These are phyloP conservation scores for Criorhina ranunculi DNA, from an alignment of 2,888 invertebrate genomes.

Conservation along the genomic window DNA sequence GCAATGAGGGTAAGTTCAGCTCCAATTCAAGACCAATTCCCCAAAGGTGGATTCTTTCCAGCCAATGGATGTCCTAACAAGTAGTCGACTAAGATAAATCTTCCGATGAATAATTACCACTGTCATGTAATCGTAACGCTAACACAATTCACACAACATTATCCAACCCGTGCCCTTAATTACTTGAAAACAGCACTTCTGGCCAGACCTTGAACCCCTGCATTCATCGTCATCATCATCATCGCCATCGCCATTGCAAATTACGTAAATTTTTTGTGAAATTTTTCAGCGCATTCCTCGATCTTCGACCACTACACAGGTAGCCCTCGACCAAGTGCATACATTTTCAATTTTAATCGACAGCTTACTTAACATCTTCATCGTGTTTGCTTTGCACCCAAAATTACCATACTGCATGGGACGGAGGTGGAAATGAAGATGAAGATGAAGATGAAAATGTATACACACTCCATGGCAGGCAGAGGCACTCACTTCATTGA, in stretches of 20 bases:
- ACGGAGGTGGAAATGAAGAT: no score
- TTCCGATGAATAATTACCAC: conserved; percentile 22
- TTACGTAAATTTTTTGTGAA: conserved; percentile 59
- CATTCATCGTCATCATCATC: no score
- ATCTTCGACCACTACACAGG: background rate
- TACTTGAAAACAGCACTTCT: conserved; percentile 54
- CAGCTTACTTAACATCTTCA: conserved; percentile 73
- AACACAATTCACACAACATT: conserved; percentile 43
- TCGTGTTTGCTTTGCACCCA: conserved; percentile 67
- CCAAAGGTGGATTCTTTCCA: background rate
- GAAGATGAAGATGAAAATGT: conserved; percentile 32
- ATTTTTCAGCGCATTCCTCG: conserved; percentile 57
- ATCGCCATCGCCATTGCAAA: conserved; percentile 15
- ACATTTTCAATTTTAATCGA: conserved; percentile 54
- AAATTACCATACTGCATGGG: conserved; percentile 73
- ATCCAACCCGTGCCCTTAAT: conserved; percentile 62
- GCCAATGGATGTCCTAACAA: background rate
- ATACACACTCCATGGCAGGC: conserved; percentile 19
- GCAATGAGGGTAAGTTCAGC: no score
- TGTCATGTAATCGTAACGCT: conserved; percentile 27
- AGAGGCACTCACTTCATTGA: conserved; percentile 59
- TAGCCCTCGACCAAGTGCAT: background rate
- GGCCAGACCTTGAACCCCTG: conserved; percentile 58
- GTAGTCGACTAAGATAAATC: conserved; percentile 2
- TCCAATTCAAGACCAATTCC: background rate